Conservation (phyloP, 2,888 invertebrate species). For the Acronicta aceris region DNA sequence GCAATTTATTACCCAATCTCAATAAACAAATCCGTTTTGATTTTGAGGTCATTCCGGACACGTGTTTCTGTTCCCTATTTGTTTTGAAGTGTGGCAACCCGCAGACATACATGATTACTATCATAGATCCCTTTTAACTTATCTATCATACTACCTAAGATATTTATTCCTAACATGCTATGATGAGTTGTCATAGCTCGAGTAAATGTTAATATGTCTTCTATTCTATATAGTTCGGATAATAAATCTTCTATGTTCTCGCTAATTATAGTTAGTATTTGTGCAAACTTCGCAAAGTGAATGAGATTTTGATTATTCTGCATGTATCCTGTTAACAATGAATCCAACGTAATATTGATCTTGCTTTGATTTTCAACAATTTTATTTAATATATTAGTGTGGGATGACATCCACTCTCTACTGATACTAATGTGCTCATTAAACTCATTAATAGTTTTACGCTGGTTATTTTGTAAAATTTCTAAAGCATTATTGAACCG, state of each 20-base stretch:
- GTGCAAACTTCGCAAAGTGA: not conserved
- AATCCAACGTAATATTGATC: not conserved
- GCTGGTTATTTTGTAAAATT: not conserved
- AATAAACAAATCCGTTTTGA: no score
- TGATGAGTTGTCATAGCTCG: conserved; percentile 43
- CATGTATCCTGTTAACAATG: not conserved
- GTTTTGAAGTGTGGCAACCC: no score
- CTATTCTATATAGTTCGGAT: not conserved
- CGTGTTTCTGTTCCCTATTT: no score
- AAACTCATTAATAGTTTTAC: conserved; percentile 2
- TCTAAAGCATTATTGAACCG: not conserved
- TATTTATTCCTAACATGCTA: conserved; percentile 3
- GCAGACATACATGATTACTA: not conserved
- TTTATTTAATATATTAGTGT: not conserved
- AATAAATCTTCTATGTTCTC: not conserved
- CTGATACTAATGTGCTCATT: conserved; percentile 4
- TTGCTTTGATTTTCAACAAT: not conserved
- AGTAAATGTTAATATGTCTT: not conserved
- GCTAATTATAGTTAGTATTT: not conserved
- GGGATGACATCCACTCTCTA: not conserved
- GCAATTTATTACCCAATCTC: no score
- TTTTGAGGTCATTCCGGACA: no score
- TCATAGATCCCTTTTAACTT: not conserved
- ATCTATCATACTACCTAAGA: not conserved
- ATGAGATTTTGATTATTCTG: not conserved